Conservation (phyloP, 1,140 invertebrate genomes). For the Rhopalosiphum maidis region DNA sequence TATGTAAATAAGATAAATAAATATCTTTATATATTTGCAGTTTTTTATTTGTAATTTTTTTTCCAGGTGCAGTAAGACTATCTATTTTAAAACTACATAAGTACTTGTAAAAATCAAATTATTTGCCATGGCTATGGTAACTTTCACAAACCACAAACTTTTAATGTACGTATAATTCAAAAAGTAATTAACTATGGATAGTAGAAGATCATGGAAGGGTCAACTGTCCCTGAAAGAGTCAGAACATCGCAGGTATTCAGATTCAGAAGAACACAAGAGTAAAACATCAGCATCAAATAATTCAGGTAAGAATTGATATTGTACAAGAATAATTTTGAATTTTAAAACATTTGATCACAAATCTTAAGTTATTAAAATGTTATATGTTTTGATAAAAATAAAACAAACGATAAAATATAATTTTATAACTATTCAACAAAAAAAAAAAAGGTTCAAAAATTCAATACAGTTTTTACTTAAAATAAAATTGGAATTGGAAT, state of each 20-base stretch:
- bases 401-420: too few species aligned
- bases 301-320: slow-evolving; percentile 33
- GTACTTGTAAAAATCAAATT: not conserved
- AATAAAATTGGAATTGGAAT: too few species aligned
- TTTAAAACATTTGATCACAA: not conserved
- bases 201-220: slow-evolving; percentile 52
- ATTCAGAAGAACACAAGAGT: slow-evolving; percentile 60
- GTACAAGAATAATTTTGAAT: not conserved
- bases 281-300: slow-evolving; percentile 57
- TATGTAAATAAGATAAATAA: not conserved
- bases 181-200: slow-evolving; percentile 29
- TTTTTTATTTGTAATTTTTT: slow-evolving; percentile 5
- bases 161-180: not conserved
- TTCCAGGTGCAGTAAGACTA: slow-evolving; percentile 13
- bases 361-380: too few species aligned
- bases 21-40: not conserved
- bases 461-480: too few species aligned
- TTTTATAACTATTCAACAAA: too few species aligned
- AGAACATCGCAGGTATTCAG: slow-evolving; percentile 60
- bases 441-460: too few species aligned
- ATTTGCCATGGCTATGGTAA: not conserved
- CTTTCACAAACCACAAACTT: not conserved
- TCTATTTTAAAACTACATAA: not conserved
- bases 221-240: slow-evolving; percentile 59
- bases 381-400: too few species aligned